phyloP scores from a whole-genome alignment of 2,113 vertebrate genomes.

The Trachemys scripta region DNA sequence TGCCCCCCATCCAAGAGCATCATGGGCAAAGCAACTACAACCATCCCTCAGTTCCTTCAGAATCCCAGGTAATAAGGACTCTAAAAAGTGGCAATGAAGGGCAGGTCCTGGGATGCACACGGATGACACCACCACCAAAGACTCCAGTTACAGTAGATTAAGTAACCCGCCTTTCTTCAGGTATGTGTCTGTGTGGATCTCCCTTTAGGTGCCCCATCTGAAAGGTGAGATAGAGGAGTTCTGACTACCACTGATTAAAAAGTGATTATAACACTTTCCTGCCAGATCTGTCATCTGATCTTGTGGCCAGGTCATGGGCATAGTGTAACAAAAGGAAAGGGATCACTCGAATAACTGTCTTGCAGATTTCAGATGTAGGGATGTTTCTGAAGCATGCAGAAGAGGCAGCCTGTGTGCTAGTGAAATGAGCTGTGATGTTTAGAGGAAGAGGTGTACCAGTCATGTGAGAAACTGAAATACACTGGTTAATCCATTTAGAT shows the following conservation, averaged over 20 bases:
- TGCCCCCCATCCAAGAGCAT: background rate
- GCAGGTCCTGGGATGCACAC: too few relatives aligned
- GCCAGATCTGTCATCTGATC: too few relatives aligned
- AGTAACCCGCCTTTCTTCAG: background rate
- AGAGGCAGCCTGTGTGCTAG: background rate
- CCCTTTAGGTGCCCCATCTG: too few relatives aligned
- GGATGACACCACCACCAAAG: too few relatives aligned
- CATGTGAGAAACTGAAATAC: background rate
- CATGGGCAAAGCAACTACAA: background rate
- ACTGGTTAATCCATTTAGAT: background rate
- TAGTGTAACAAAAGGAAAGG: too few relatives aligned
- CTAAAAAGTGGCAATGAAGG: too few relatives aligned
- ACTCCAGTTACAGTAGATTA: too few relatives aligned
- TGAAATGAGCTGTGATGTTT: background rate
- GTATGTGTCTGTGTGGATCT: background rate
- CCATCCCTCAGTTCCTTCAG: background rate
- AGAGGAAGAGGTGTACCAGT: background rate
- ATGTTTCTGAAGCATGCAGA: background rate
- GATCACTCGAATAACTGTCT: too few relatives aligned
- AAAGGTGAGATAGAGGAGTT: too few relatives aligned
- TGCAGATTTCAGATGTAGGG: background rate
- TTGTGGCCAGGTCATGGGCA: too few relatives aligned
- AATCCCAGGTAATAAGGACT: background rate
- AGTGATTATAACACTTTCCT: too few relatives aligned
- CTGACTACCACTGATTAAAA: too few relatives aligned